phyloP scores from a whole-genome alignment of 2,888 invertebrate genomes.

The Spatulosminthurus flaviceps region DNA sequence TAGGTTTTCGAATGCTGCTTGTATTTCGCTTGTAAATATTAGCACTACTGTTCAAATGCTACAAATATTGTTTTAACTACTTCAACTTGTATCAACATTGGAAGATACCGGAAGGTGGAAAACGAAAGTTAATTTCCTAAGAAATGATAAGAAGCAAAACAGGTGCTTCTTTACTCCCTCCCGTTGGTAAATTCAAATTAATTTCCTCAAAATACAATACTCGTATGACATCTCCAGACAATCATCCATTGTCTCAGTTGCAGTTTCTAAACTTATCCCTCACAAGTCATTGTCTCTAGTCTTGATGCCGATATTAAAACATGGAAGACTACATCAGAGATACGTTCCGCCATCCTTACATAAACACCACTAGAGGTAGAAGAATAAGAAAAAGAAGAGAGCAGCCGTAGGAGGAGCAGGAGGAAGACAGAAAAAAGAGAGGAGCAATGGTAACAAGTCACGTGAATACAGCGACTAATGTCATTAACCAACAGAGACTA shows the following conservation, averaged over 20 bases:
- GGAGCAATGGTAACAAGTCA: not conserved
- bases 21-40: too few species aligned
- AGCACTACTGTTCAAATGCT: too few species aligned
- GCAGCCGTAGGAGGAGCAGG: not conserved
- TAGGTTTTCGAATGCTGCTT: too few species aligned
- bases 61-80: too few species aligned
- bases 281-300: too few species aligned
- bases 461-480: constrained; percentile 12
- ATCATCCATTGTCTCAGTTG: too few species aligned
- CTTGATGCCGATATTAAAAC: too few species aligned
- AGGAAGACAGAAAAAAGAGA: too few species aligned
- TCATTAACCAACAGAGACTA: constrained; percentile 1
- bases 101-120: not conserved
- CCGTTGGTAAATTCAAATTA: constrained; percentile 23
- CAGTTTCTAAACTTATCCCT: too few species aligned
- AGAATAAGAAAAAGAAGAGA: not conserved
- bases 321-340: not conserved
- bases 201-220: constrained; percentile 30
- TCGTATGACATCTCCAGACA: too few species aligned
- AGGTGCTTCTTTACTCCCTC: not conserved
- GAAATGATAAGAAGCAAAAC: constrained; percentile 23
- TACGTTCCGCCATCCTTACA: not conserved
- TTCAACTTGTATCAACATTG: too few species aligned
- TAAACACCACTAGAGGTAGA: not conserved
- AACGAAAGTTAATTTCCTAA: constrained; percentile 23